Percentiles rank a stretch among this genome's conserved stretches.
These are phyloP conservation scores for Cotesia congregata DNA, from an alignment of 2,888 invertebrate species.

Conservation along the genomic window DNA sequence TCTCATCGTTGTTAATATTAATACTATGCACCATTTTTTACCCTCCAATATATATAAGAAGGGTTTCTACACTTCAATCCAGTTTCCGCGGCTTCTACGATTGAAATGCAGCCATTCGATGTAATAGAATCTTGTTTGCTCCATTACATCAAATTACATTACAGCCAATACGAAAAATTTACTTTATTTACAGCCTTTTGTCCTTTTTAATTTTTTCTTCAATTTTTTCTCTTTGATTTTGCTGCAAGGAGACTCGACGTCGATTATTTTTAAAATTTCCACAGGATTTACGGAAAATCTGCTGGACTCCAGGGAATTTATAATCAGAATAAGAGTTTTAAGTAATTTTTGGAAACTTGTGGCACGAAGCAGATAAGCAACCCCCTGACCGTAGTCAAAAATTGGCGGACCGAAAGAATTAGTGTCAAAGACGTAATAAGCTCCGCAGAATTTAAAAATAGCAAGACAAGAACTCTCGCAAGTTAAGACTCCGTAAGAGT, in stretches of 20 bases:
- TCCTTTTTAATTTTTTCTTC: constrained; percentile 42
- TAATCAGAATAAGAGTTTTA: constrained; percentile 53
- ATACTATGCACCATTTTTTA: background rate
- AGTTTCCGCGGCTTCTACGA: background rate
- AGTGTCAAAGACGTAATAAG: constrained; percentile 62
- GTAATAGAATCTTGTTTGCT: background rate
- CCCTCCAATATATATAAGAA: background rate
- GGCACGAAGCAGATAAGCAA: constrained; percentile 57
- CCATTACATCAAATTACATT: background rate
- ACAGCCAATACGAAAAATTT: background rate
- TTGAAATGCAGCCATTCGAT: background rate
- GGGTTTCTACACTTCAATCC: background rate
- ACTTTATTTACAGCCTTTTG: constrained; percentile 33
- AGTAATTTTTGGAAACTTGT: constrained; percentile 59
- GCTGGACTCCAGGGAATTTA: constrained; percentile 60
- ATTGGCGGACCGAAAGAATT: constrained; percentile 61
- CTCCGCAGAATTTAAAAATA: constrained; percentile 60
- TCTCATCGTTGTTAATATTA: too few relatives aligned
- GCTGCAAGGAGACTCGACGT: constrained; percentile 31
- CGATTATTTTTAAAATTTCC: constrained; percentile 55
- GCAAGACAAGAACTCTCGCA: constrained; percentile 60
- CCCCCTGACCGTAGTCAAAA: constrained; percentile 57
- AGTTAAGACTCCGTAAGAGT: constrained; percentile 57
- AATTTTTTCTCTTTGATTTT: constrained; percentile 45
- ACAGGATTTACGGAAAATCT: constrained; percentile 58